Percentiles rank a stretch among this genome's conserved stretches.
These are phyloP conservation scores for Prionace glauca DNA, from an alignment of 2,797 vertebrate genomes.

Conservation along the genomic window DNA sequence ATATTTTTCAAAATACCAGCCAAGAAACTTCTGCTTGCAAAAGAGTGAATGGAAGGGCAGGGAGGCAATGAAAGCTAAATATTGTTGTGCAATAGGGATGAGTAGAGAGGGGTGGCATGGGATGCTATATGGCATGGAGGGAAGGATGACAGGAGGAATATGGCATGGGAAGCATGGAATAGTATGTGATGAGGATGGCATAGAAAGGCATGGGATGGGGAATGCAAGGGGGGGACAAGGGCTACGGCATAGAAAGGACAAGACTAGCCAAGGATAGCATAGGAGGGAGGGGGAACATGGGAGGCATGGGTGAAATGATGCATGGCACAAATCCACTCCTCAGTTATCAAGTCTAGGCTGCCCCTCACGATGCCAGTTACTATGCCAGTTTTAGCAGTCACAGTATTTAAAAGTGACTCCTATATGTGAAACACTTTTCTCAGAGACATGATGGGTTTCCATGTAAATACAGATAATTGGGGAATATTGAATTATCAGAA, in stretches of 20 bases:
- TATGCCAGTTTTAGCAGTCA: no score
- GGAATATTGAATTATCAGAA: no score
- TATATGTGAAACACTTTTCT: no score
- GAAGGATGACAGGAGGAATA: not conserved
- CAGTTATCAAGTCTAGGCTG: no score
- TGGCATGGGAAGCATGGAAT: not conserved
- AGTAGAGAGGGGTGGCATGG: no score
- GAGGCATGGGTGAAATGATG: not conserved
- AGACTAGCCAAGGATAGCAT: not conserved
- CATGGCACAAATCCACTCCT: not conserved
- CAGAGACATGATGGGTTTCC: no score
- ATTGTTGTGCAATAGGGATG: not conserved
- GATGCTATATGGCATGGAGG: no score
- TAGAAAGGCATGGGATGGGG: not conserved
- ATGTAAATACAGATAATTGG: no score
- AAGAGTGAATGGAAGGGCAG: no score
- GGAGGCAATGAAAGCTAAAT: not conserved
- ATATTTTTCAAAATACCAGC: not conserved
- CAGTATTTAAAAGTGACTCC: no score
- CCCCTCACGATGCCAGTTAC: no score
- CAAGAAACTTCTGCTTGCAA: no score
- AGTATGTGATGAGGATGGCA: not conserved
- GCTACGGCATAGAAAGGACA: not conserved
- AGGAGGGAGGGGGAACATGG: not conserved
- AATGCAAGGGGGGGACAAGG: not conserved